These are phyloP conservation scores for Drosophila borealis DNA, from an alignment of 2,888 invertebrate genomes.

Conservation along the genomic window DNA sequence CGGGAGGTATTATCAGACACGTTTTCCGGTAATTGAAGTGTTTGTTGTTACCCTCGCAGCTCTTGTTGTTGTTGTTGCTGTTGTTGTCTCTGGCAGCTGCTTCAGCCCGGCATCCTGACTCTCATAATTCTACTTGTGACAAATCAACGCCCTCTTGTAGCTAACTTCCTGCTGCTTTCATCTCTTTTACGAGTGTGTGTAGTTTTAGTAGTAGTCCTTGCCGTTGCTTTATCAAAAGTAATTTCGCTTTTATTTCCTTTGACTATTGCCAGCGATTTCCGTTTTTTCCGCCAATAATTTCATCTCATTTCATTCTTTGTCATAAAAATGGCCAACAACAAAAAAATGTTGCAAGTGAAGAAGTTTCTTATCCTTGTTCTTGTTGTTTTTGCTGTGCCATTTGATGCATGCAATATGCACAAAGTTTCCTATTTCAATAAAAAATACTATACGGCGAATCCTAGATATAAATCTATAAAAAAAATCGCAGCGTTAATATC, in stretches of 20 bases:
- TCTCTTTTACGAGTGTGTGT: slow-evolving; percentile 55
- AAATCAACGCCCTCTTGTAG: slow-evolving; percentile 80
- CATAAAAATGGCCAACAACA: slow-evolving; percentile 69
- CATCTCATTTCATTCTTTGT: slow-evolving; percentile 76
- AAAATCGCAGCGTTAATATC: slow-evolving; percentile 69
- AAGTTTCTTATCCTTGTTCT: slow-evolving; percentile 39
- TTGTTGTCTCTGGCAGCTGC: slow-evolving; percentile 57
- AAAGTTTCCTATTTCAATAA: slow-evolving; percentile 78
- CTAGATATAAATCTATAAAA: slow-evolving; percentile 74
- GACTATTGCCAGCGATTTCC: slow-evolving; percentile 81
- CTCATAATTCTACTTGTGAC: slow-evolving; percentile 78
- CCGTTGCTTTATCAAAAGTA: slow-evolving; percentile 76
- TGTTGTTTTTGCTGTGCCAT: slow-evolving; percentile 53
- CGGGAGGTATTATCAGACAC: slow-evolving; percentile 77
- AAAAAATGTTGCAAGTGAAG: slow-evolving; percentile 56
- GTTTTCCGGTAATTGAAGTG: slow-evolving; percentile 82
- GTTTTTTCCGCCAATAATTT: slow-evolving; percentile 76
- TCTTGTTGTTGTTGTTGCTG: slow-evolving; percentile 22
- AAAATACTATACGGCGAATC: slow-evolving; percentile 49
- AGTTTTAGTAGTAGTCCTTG: slow-evolving; percentile 54
- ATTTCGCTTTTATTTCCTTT: slow-evolving; percentile 80
- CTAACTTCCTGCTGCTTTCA: slow-evolving; percentile 63
- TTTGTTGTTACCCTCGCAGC: slow-evolving; percentile 47
- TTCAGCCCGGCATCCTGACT: slow-evolving; percentile 45
- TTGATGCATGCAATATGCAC: slow-evolving; percentile 80